Base-by-base conservation (phyloP, 92 coral and sea anemone genomes). In the Heteractis magnifica region DNA sequence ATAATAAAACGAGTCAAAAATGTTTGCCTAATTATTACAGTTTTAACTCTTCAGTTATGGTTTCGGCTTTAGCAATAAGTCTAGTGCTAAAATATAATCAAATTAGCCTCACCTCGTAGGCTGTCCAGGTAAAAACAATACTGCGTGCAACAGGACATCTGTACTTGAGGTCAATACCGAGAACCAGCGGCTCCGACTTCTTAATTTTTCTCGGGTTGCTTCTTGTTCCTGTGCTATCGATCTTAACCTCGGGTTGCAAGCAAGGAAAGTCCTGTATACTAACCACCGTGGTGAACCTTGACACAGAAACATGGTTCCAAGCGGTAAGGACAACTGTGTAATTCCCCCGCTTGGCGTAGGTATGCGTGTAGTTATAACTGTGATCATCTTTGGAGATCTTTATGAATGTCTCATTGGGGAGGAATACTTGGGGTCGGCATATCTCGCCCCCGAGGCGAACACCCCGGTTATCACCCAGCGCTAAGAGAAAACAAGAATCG, bases 111-210 rank as follows among this genome's bases (percentile, higher is more conserved):
- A 86, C 86, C 84, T 83, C 80, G 84, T 84, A 87, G 4, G 88
- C 98, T 14, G 86, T 78, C 98, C 98, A 95, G 5, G 87, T 85
- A 53, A 95, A 86, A 4, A 88, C 84, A 58, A 93, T 78, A 11
- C 83, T 89, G n/a, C 87, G 34, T 0, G 95, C 98, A 58, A 95
- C 98, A 10, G 91, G 95, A 56, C 98, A 95, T 20, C 77, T 89
- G 76, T 79, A 89, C 78, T 52, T 68, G 41, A 90, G 92, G n/a
- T 89, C 85, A 52, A 83, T 62, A 49, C 86, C 79, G 4, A 95
- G 78, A 1, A 89, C 82, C 68, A 93, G 68, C 44, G 76, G 82
- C 16, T 89, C 85, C 9, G 98, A 91, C 72, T 83, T 92, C 68
- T 81, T 84, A 19, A 95, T 90, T 77, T 79, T 89, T n/a, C 76